These are phyloP conservation scores for Diacarnus erythraeanus DNA, from an alignment of 37 sponge, comb jelly and placozoan genomes.

Conservation along the genomic window DNA sequence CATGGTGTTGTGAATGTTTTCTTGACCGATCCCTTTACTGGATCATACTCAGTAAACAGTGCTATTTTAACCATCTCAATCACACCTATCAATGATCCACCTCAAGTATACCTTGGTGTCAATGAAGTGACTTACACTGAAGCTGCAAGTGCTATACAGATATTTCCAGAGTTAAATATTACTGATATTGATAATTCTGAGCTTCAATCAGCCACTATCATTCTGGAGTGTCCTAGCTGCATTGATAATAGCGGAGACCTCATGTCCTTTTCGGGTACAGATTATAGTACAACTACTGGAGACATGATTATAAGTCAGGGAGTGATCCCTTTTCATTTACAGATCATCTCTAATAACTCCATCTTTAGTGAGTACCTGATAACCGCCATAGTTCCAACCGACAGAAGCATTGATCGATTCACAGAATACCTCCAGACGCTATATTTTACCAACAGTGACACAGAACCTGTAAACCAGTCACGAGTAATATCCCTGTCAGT, in stretches of 20 bases:
- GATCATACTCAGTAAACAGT: slow-evolving; percentile 39
- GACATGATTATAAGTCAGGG: neutral
- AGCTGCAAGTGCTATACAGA: slow-evolving; percentile 7
- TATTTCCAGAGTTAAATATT: slow-evolving; percentile 32
- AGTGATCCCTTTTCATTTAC: neutral
- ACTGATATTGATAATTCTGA: slow-evolving; percentile 37
- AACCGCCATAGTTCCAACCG: neutral
- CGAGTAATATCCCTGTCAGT: slow-evolving; percentile 31
- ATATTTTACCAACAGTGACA: slow-evolving; percentile 8
- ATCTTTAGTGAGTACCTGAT: neutral
- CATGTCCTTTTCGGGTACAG: too few species aligned
- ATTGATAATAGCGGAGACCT: too few species aligned
- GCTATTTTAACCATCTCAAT: slow-evolving; percentile 5
- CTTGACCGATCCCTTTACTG: slow-evolving; percentile 32
- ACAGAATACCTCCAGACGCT: slow-evolving; percentile 26
- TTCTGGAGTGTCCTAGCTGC: slow-evolving; percentile 26
- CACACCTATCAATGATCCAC: slow-evolving; percentile 42
- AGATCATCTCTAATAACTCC: neutral
- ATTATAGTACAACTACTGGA: neutral
- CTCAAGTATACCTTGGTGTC: slow-evolving; percentile 11
- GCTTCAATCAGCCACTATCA: slow-evolving; percentile 22
- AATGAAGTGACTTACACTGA: slow-evolving; percentile 30
- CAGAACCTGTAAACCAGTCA: slow-evolving; percentile 25
- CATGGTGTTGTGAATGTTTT: neutral
- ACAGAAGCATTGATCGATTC: slow-evolving; percentile 15